Evolutionary conservation across 1,140 invertebrate species (phyloP).

Genomic region (Heliconius eleuchia): DNA sequence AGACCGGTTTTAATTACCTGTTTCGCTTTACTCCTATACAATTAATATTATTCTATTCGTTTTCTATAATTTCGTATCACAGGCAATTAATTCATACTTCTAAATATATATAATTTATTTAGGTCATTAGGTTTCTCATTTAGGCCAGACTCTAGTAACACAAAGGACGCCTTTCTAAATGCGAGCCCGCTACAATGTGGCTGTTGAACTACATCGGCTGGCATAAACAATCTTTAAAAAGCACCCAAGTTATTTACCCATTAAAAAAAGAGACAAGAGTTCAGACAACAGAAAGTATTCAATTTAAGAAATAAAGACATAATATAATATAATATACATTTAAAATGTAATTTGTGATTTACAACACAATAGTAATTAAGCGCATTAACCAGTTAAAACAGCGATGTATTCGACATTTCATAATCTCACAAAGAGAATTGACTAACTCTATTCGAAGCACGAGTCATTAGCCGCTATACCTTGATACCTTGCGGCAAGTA

Average conservation of each 20-base stretch:
- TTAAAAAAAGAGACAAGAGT: not conserved
- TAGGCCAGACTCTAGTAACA: not conserved
- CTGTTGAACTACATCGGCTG: not conserved
- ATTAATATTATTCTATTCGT: not conserved
- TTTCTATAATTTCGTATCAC: slow-evolving; percentile 4
- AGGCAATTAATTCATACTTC: not conserved
- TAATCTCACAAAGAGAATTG: slow-evolving; percentile 1
- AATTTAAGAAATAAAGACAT: not conserved
- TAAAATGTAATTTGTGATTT: not conserved
- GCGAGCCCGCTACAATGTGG: not conserved
- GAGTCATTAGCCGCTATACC: not conserved
- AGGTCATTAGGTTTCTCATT: not conserved
- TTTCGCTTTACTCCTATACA: not conserved
- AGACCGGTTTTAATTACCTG: slow-evolving; percentile 12
- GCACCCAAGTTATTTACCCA: not conserved
- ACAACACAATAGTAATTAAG: not conserved
- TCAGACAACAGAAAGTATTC: not conserved
- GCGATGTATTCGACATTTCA: not conserved
- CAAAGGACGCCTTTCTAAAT: not conserved
- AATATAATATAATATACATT: not conserved
- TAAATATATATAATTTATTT: not conserved
- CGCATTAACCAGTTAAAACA: not conserved
- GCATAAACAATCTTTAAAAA: not conserved
- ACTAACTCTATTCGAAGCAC: not conserved
- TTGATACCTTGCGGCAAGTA: not conserved